Evolutionary conservation across 2,888 invertebrate genomes (phyloP).

Genomic region (Perizoma flavofasciatum): DNA sequence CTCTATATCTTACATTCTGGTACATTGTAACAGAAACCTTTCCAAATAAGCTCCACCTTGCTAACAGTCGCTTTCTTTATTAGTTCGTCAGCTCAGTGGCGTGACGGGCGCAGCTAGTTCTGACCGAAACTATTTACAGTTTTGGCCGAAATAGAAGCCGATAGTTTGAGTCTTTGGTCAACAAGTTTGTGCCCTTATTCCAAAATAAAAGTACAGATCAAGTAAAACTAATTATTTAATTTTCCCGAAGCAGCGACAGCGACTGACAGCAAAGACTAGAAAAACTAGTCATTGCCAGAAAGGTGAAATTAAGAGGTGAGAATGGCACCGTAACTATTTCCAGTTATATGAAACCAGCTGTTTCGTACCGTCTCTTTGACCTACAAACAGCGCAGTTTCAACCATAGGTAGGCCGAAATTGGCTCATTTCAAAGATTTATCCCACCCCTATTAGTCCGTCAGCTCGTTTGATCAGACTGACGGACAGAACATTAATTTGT

Average conservation of each 20-base stretch:
- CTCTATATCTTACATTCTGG: background rate
- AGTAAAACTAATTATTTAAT: too few species aligned
- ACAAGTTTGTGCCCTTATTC: too few species aligned
- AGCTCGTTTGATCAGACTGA: slow-evolving; percentile 26
- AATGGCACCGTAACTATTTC: too few species aligned
- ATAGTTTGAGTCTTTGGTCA: too few species aligned
- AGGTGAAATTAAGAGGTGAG: too few species aligned
- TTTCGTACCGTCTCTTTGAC: too few species aligned
- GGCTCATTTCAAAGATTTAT: slow-evolving; percentile 3
- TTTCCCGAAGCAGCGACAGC: too few species aligned
- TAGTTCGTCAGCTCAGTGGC: slow-evolving; percentile 42
- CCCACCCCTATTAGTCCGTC: slow-evolving; percentile 9
- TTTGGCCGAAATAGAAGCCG: too few species aligned
- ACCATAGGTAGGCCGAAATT: background rate
- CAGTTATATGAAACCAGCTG: too few species aligned
- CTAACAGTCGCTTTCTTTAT: slow-evolving; percentile 53
- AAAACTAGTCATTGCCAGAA: too few species aligned
- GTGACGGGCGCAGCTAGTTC: background rate
- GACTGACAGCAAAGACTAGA: too few species aligned
- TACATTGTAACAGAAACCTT: slow-evolving; percentile 43
- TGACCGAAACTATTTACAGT: background rate
- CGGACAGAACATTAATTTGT: slow-evolving; percentile 55
- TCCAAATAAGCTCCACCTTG: slow-evolving; percentile 44
- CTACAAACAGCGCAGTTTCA: background rate
- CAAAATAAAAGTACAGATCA: too few species aligned